Conservation (phyloP, 2,888 invertebrate species). For the Octodonta nipae region DNA sequence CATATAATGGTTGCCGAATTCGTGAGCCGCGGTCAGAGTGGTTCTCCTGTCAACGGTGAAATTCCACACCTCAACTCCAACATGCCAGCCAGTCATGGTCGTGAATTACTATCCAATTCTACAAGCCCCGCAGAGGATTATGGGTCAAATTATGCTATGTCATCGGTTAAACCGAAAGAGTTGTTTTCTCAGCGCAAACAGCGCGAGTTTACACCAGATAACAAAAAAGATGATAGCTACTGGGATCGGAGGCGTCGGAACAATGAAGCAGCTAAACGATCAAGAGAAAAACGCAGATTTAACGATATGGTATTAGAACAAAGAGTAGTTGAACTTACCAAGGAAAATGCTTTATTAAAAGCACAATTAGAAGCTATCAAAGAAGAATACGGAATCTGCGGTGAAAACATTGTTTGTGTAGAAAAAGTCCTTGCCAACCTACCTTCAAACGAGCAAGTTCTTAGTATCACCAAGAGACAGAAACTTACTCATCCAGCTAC, state of each 20-base stretch:
- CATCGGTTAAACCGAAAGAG: slow-evolving; percentile 56
- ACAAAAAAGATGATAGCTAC: slow-evolving; percentile 91
- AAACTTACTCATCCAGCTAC: slow-evolving; percentile 37
- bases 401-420: slow-evolving; percentile 72
- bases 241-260: slow-evolving; percentile 93
- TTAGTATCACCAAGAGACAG: slow-evolving; percentile 68
- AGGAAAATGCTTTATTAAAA: slow-evolving; percentile 88
- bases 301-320: slow-evolving; percentile 95
- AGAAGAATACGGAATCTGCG: slow-evolving; percentile 83
- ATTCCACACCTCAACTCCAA: slow-evolving; percentile 47
- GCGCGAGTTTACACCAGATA: slow-evolving; percentile 91
- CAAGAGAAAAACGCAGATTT: slow-evolving; percentile 88
- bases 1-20: slow-evolving; percentile 81
- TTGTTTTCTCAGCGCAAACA: slow-evolving; percentile 84
- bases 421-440: slow-evolving; percentile 78
- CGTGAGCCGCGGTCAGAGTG: slow-evolving; percentile 61
- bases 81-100: slow-evolving; percentile 36
- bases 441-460: slow-evolving; percentile 71
- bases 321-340: slow-evolving; percentile 82
- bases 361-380: slow-evolving; percentile 85
- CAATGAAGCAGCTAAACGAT: slow-evolving; percentile 93
- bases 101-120: slow-evolving; percentile 31
- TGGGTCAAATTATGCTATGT: slow-evolving; percentile 38
- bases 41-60: slow-evolving; percentile 56
- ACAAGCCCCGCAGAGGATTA: slow-evolving; percentile 31